phyloP scores from a whole-genome alignment of 2,797 vertebrate genomes.

The Borostomias antarcticus region DNA sequence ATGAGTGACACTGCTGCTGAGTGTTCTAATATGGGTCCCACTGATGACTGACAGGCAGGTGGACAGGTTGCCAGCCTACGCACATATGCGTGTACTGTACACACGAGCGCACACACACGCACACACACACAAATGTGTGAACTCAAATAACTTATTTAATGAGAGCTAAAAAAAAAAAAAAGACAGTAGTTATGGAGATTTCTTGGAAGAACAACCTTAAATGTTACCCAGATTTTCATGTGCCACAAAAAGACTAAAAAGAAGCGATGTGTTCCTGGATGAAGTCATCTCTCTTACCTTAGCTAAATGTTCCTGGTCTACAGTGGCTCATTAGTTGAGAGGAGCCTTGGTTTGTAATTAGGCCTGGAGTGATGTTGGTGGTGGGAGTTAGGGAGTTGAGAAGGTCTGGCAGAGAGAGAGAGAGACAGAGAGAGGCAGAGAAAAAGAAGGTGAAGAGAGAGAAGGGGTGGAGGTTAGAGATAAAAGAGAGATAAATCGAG shows the following conservation, averaged over 20 bases:
- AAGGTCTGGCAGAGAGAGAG: conserved; percentile 6
- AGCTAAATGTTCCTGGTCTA: conserved; percentile 87
- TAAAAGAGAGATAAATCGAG: no score
- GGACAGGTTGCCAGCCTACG: conserved; percentile 58
- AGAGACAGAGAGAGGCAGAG: not conserved
- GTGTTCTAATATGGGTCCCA: conserved; percentile 73
- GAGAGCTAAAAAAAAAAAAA: not conserved
- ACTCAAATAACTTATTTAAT: not conserved
- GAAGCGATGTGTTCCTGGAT: conserved; percentile 44
- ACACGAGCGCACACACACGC: conserved; percentile 20
- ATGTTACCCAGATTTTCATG: not conserved
- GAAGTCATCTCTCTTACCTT: conserved; percentile 88
- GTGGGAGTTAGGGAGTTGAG: conserved; percentile 72
- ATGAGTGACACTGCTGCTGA: conserved; percentile 64
- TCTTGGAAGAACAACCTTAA: not conserved
- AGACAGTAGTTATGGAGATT: not conserved
- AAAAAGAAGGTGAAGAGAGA: conserved; percentile 12
- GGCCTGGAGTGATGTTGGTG: conserved; percentile 72
- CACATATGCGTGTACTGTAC: conserved; percentile 35
- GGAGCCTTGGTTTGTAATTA: conserved; percentile 83
- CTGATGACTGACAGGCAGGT: conserved; percentile 65
- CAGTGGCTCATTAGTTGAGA: conserved; percentile 90
- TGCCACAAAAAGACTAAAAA: conserved; percentile 17
- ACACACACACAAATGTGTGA: not conserved
- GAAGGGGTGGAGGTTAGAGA: no score